A percentile compares a stretch with the other conserved stretches of the same genome.
phyloP scores from a whole-genome alignment of 2,797 vertebrate genomes.

The Gymnothorax javanicus region DNA sequence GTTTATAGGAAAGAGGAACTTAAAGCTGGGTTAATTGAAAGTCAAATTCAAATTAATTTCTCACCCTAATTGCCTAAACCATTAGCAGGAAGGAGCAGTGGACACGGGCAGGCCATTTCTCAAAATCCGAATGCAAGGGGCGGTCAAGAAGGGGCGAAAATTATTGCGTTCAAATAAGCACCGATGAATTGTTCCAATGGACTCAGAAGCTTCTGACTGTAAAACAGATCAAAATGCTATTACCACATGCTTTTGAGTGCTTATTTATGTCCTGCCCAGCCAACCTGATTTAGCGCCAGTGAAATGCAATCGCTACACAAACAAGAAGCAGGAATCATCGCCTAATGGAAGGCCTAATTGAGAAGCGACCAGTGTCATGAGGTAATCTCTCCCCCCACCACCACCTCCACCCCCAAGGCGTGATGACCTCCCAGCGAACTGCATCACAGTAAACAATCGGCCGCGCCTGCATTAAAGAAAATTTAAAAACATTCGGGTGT shows the following conservation, averaged over 20 bases:
- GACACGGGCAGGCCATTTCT: conserved; percentile 70
- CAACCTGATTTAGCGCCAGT: conserved; percentile 89
- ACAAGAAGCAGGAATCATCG: conserved; percentile 89
- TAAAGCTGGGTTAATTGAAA: conserved; percentile 83
- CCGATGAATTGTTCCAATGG: conserved; percentile 75
- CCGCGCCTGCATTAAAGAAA: conserved; percentile 90
- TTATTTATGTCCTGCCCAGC: conserved; percentile 91
- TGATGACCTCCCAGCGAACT: conserved; percentile 71
- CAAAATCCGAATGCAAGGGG: conserved; percentile 56
- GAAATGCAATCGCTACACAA: conserved; percentile 88
- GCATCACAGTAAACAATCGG: conserved; percentile 89
- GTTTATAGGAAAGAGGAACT: conserved; percentile 78
- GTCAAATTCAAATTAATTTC: conserved; percentile 84
- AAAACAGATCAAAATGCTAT: conserved; percentile 93
- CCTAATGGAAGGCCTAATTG: conserved; percentile 97
- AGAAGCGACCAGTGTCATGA: conserved; percentile 87
- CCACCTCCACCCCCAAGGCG: conserved; percentile 57
- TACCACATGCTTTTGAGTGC: conserved; percentile 86
- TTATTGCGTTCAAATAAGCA: conserved; percentile 63
- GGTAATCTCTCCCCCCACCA: conserved; percentile 84
- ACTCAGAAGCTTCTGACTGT: conserved; percentile 79
- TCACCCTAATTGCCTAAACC: conserved; percentile 73
- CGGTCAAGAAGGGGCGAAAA: conserved; percentile 52
- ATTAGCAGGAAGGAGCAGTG: conserved; percentile 68
- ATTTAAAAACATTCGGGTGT: conserved; percentile 92